These are phyloP conservation scores for Drosophila burlai DNA, from an alignment of 1,140 invertebrate species.

Conservation along the genomic window DNA sequence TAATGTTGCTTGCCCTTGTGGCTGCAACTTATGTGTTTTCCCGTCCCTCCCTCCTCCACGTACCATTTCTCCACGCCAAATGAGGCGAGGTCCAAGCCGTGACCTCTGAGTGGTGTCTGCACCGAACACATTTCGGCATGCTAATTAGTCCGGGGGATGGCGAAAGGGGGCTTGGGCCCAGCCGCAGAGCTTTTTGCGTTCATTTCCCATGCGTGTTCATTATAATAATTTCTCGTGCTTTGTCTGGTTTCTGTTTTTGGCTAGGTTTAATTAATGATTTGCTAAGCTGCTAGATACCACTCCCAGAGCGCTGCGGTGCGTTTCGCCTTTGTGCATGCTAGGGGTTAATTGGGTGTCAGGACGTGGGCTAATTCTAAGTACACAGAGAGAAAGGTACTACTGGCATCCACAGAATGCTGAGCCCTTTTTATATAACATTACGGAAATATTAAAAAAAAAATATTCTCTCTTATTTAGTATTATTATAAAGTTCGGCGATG, in stretches of 20 bases:
- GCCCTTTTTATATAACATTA: neutral
- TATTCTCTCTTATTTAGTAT: no score
- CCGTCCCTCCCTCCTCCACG: neutral
- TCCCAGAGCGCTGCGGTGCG: slow-evolving; percentile 2
- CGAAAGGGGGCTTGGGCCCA: neutral
- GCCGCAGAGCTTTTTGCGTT: slow-evolving; percentile 57
- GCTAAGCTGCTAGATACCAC: slow-evolving; percentile 61
- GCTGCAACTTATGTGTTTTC: slow-evolving; percentile 50
- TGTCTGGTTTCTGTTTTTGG: slow-evolving; percentile 55
- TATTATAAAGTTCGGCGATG: neutral
- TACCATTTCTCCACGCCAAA: slow-evolving; percentile 26
- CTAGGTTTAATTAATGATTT: slow-evolving; percentile 78
- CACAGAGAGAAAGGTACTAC: neutral
- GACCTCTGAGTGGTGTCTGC: slow-evolving; percentile 31
- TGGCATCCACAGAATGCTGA: neutral
- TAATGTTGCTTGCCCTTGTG: slow-evolving; percentile 57
- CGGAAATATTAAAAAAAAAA: neutral
- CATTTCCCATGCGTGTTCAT: slow-evolving; percentile 74
- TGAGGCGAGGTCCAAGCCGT: slow-evolving; percentile 25
- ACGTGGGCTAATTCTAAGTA: slow-evolving; percentile 48
- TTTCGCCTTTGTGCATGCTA: slow-evolving; percentile 25
- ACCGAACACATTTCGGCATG: slow-evolving; percentile 56
- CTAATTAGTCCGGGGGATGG: slow-evolving; percentile 61
- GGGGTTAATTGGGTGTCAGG: slow-evolving; percentile 75
- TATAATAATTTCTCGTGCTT: slow-evolving; percentile 69